A percentile compares a stretch with the other conserved stretches of the same genome.
phyloP scores from a whole-genome alignment of 2,797 vertebrate genomes.

The Ceryle rudis region DNA sequence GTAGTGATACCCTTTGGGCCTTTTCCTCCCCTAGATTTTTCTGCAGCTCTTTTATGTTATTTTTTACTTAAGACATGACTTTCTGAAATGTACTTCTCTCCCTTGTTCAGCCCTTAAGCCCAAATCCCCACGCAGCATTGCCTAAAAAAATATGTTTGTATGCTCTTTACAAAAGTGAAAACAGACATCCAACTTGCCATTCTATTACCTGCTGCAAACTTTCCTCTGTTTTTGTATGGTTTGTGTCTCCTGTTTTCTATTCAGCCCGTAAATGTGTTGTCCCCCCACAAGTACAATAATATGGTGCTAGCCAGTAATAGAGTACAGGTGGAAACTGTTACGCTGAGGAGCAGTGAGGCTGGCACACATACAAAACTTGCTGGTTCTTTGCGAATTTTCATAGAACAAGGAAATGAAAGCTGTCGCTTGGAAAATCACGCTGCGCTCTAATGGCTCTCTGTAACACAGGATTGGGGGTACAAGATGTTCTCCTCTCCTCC shows the following conservation, averaged over 20 bases:
- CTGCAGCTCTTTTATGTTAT: neutral
- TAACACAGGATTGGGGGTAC: neutral
- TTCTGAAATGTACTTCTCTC: neutral
- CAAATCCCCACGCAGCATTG: neutral
- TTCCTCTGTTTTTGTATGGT: neutral
- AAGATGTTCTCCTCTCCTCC: neutral
- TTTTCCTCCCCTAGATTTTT: neutral
- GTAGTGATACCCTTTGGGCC: neutral
- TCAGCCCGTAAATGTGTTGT: neutral
- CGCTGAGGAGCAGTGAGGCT: neutral
- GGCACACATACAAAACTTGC: neutral
- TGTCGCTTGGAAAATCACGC: neutral
- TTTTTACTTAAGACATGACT: neutral
- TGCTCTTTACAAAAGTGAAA: neutral
- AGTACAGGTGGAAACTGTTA: neutral
- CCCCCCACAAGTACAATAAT: neutral
- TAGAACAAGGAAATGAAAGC: neutral
- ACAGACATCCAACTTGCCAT: neutral
- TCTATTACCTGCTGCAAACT: neutral
- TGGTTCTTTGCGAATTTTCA: neutral
- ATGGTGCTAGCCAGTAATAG: neutral
- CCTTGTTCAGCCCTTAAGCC: neutral
- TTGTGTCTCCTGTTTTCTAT: neutral
- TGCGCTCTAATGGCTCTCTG: neutral
- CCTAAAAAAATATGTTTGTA: neutral